Percentiles rank a stretch among this genome's conserved stretches.
These are phyloP conservation scores for Gobionotothen gibberifrons DNA, from an alignment of 2,797 vertebrate species.

Conservation along the genomic window DNA sequence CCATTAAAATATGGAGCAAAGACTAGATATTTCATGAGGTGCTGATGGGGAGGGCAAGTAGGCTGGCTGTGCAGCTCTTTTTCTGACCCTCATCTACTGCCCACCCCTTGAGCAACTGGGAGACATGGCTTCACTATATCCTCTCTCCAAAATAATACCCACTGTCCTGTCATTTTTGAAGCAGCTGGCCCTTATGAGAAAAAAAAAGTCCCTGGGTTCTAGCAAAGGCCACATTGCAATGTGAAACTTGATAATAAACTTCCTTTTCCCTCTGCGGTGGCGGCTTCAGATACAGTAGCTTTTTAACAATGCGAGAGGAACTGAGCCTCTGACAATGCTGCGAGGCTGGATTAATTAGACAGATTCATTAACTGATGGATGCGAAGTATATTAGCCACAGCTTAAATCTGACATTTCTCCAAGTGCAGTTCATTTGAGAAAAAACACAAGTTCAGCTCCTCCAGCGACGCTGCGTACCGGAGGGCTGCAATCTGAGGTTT, in stretches of 20 bases:
- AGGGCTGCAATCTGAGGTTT: conserved; percentile 44
- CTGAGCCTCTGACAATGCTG: conserved; percentile 65
- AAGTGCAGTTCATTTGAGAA: conserved; percentile 63
- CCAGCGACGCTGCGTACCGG: conserved; percentile 14
- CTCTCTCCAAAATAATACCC: conserved; percentile 50
- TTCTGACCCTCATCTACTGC: conserved; percentile 66
- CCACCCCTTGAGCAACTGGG: conserved; percentile 54
- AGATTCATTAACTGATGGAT: conserved; percentile 84
- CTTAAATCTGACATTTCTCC: conserved; percentile 80
- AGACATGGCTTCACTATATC: conserved; percentile 41
- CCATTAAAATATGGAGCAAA: conserved; percentile 80
- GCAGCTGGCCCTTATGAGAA: conserved; percentile 31
- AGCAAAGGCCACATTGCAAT: conserved; percentile 40
- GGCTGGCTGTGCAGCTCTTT: conserved; percentile 53
- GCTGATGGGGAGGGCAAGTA: conserved; percentile 73
- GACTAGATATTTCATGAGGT: conserved; percentile 81
- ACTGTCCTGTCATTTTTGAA: conserved; percentile 35
- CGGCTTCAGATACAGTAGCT: conserved; percentile 55
- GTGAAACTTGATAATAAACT: conserved; percentile 64
- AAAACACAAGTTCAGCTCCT: conserved; percentile 61
- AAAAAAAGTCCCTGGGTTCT: conserved; percentile 36
- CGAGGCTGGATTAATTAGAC: conserved; percentile 79
- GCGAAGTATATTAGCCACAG: conserved; percentile 74
- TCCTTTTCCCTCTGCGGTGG: conserved; percentile 39
- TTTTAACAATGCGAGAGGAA: conserved; percentile 39